These are phyloP conservation scores for Rhinatrema bivittatum DNA, from an alignment of 2,797 vertebrate genomes.

Conservation along the genomic window DNA sequence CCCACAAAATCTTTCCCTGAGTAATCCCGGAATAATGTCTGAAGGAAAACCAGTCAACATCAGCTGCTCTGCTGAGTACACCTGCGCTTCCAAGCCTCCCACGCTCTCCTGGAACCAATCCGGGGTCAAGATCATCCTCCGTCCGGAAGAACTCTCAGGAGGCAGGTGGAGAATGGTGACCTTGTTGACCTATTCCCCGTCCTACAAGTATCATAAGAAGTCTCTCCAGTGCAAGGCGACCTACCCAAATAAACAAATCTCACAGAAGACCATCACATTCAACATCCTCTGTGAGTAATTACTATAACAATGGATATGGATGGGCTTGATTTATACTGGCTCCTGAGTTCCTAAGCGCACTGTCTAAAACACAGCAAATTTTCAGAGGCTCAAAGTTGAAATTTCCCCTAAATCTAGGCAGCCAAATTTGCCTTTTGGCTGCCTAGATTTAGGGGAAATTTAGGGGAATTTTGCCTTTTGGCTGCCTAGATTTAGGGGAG, in stretches of 20 bases:
- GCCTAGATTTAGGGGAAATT: too few relatives aligned
- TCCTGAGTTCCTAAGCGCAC: too few relatives aligned
- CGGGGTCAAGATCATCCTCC: neutral
- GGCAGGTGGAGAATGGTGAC: neutral
- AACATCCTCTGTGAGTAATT: neutral
- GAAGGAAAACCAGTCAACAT: neutral
- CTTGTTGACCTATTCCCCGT: neutral
- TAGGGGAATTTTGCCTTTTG: too few relatives aligned
- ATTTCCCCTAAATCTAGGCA: too few relatives aligned
- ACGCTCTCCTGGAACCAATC: neutral
- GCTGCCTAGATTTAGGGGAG: too few relatives aligned
- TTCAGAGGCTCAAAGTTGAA: too few relatives aligned
- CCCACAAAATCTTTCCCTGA: neutral
- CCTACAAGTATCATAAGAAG: neutral
- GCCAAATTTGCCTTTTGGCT: too few relatives aligned
- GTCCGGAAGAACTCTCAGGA: neutral
- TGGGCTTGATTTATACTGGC: too few relatives aligned
- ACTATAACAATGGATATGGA: too few relatives aligned
- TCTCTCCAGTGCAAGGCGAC: neutral
- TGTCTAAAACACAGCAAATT: too few relatives aligned
- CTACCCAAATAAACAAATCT: neutral
- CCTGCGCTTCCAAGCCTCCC: conserved; percentile 1
- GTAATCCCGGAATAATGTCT: neutral
- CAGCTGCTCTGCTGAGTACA: neutral
- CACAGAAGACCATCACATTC: neutral